Evolutionary conservation across 2,888 invertebrate genomes (phyloP).

Genomic region (Heliconius erato): DNA sequence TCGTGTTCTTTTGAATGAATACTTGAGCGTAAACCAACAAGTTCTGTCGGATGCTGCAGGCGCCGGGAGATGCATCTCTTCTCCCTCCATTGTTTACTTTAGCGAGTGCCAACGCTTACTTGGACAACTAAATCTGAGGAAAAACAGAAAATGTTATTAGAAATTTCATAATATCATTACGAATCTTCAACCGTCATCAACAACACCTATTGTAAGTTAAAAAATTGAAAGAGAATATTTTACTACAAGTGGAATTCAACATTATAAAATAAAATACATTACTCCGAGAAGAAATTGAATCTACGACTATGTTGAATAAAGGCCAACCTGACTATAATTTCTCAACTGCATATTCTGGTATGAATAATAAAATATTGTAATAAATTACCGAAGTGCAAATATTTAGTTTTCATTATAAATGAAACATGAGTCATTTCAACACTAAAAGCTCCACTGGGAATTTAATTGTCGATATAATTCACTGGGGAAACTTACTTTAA

Average conservation of each 20-base stretch:
- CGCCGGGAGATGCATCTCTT: conserved; percentile 18
- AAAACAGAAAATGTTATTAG: not conserved
- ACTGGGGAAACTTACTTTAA: no score
- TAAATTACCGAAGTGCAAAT: not conserved
- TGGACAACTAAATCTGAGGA: conserved; percentile 12
- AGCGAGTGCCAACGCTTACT: conserved; percentile 5
- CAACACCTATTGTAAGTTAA: no score
- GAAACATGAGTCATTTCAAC: conserved; percentile 1
- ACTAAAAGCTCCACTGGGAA: conserved; percentile 2
- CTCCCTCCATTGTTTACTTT: conserved; percentile 14
- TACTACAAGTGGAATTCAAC: no score
- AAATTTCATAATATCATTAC: not conserved
- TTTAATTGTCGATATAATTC: conserved; percentile 7
- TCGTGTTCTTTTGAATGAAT: conserved; percentile 24
- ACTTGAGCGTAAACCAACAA: conserved; percentile 28
- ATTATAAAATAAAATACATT: no score
- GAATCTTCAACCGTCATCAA: no score
- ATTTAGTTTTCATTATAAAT: not conserved
- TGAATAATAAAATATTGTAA: no score
- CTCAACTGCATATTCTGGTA: no score
- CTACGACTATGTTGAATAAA: no score
- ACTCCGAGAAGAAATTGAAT: no score
- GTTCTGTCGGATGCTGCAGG: conserved; percentile 18
- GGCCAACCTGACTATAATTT: no score
- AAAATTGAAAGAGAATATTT: no score